These are phyloP conservation scores for Nysson spinosus DNA, from an alignment of 2,888 invertebrate species.

Conservation along the genomic window DNA sequence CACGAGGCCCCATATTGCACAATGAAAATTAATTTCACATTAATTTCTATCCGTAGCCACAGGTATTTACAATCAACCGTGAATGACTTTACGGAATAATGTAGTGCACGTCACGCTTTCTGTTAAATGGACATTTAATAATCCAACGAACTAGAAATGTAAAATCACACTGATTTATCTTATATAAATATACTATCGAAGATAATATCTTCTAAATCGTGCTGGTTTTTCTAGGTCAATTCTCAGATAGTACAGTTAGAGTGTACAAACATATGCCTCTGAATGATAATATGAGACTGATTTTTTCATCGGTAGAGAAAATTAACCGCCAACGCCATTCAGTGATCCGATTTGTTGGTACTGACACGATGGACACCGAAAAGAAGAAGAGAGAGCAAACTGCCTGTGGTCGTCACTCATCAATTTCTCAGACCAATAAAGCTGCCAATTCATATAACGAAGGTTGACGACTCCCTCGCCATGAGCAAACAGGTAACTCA, in stretches of 20 bases:
- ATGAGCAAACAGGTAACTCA: conserved; percentile 48
- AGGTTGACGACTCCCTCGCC: conserved; percentile 26
- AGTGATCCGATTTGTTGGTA: not conserved
- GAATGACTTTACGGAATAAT: too few species aligned
- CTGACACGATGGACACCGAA: not conserved
- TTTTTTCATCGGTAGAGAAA: conserved; percentile 10
- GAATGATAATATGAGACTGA: conserved; percentile 14
- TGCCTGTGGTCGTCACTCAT: conserved; percentile 26
- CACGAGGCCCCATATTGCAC: not conserved
- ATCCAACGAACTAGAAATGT: too few species aligned
- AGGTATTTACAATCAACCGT: too few species aligned
- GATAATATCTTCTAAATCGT: too few species aligned
- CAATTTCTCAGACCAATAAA: conserved; percentile 56
- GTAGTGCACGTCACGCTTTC: too few species aligned
- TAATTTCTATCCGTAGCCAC: too few species aligned
- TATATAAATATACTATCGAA: too few species aligned
- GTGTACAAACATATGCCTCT: conserved; percentile 39
- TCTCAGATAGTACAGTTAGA: too few species aligned
- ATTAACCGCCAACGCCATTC: conserved; percentile 18
- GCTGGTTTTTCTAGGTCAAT: too few species aligned
- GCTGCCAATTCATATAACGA: conserved; percentile 36
- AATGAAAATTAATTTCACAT: too few species aligned
- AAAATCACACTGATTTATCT: too few species aligned
- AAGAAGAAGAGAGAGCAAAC: not conserved
- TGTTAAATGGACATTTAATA: too few species aligned